These are phyloP conservation scores for Halichondria panicea DNA, from an alignment of 37 sponge, comb jelly and placozoan species.

Conservation along the genomic window DNA sequence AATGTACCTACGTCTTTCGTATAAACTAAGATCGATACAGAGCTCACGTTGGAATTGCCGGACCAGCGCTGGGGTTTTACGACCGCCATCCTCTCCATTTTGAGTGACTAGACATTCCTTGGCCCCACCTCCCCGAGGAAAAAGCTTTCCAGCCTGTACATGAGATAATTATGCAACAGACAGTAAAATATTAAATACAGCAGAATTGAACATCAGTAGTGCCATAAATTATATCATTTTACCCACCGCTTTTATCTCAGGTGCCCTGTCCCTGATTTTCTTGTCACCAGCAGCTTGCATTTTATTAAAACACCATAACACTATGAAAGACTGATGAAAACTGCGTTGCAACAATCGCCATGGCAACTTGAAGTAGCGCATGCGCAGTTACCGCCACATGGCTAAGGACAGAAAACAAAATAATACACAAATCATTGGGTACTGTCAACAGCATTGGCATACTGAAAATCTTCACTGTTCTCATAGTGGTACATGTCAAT, in stretches of 20 bases:
- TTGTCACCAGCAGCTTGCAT: constrained; percentile 2
- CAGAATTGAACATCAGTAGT: background rate
- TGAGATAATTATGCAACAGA: background rate
- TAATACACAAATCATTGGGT: too few relatives aligned
- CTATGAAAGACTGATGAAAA: too few relatives aligned
- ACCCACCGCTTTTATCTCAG: constrained; percentile 68
- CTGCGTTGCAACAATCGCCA: constrained; percentile 18
- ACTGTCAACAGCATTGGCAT: constrained; percentile 87
- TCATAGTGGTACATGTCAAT: constrained; percentile 90
- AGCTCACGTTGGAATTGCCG: constrained; percentile 44
- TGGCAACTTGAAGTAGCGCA: background rate
- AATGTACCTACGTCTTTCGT: too few relatives aligned
- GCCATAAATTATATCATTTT: background rate
- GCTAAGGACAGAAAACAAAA: too few relatives aligned
- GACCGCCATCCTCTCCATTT: constrained; percentile 12
- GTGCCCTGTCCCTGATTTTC: constrained; percentile 51
- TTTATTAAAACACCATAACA: too few relatives aligned
- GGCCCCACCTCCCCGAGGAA: constrained; percentile 40
- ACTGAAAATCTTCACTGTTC: constrained; percentile 81
- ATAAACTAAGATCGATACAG: too few relatives aligned
- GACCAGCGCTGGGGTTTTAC: constrained; percentile 21
- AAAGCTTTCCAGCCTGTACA: constrained; percentile 76
- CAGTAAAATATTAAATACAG: background rate
- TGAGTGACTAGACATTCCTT: constrained; percentile 53
- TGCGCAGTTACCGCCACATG: background rate